These are phyloP conservation scores for Halichoerus grypus DNA, from an alignment of 2,113 vertebrate species.

Conservation along the genomic window DNA sequence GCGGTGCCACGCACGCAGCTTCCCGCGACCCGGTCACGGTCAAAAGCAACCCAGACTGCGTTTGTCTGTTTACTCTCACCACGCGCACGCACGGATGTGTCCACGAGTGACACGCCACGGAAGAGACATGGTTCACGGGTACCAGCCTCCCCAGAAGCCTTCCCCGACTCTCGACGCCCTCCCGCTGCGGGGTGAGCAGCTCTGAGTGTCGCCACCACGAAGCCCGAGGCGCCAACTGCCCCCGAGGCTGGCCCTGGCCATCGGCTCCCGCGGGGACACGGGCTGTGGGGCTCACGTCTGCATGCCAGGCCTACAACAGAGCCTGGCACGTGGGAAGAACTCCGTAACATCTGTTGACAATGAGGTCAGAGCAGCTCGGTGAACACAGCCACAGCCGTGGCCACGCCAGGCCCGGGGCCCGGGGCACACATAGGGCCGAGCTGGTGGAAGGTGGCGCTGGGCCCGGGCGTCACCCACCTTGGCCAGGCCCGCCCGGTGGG, in stretches of 20 bases:
- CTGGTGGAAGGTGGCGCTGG: rapidly evolving
- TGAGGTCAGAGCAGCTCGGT: not conserved
- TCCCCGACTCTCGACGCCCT: not conserved
- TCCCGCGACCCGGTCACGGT: rapidly evolving
- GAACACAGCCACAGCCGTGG: rapidly evolving
- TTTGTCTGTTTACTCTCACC: no score
- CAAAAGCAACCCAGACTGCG: rapidly evolving
- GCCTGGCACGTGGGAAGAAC: not conserved
- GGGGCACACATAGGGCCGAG: rapidly evolving
- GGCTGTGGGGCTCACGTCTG: no score
- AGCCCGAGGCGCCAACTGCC: not conserved
- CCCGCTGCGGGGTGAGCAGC: not conserved
- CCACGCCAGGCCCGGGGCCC: not conserved
- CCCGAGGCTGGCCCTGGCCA: not conserved
- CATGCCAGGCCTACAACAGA: not conserved
- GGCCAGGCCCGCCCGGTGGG: slow-evolving; percentile 95
- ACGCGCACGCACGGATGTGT: rapidly evolving
- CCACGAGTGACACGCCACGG: rapidly evolving
- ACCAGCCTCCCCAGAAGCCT: not conserved
- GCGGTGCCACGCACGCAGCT: not conserved
- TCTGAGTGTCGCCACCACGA: not conserved
- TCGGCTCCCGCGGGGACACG: rapidly evolving
- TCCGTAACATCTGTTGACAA: rapidly evolving
- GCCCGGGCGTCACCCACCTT: slow-evolving; percentile 89
- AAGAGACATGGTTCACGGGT: not conserved